phyloP scores from a whole-genome alignment of 2,113 vertebrate species.

The Pseudopipra pipra region DNA sequence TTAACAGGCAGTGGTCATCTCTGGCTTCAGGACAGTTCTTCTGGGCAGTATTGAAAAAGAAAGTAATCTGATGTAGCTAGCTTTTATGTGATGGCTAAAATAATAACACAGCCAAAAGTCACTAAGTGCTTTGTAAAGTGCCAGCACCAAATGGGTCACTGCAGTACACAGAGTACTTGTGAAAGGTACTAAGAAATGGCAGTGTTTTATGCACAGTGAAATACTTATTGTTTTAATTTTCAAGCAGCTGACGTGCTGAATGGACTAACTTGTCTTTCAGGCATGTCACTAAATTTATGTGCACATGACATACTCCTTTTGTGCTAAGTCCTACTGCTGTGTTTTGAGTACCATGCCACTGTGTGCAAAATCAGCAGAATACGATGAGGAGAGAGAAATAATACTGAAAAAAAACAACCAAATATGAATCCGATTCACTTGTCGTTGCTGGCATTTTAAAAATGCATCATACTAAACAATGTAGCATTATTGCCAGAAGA shows the following conservation, averaged over 20 bases:
- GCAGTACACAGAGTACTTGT: background rate
- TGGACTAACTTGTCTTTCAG: background rate
- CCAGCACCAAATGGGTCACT: background rate
- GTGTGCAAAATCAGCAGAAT: slow-evolving; percentile 29
- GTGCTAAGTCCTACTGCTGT: background rate
- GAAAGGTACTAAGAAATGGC: background rate
- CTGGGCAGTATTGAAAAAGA: background rate
- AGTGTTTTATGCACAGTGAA: background rate
- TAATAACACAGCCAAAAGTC: background rate
- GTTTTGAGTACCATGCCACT: background rate
- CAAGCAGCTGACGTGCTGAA: background rate
- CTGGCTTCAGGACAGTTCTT: background rate
- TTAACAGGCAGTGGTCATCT: background rate
- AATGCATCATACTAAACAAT: background rate
- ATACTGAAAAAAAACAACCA: background rate
- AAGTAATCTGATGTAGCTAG: background rate
- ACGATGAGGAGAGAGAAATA: background rate
- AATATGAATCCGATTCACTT: background rate
- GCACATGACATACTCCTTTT: background rate
- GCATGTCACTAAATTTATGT: background rate
- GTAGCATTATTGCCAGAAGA: background rate
- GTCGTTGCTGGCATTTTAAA: background rate
- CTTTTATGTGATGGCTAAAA: background rate
- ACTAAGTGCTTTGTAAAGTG: slow-evolving; percentile 50
- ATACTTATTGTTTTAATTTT: background rate